phyloP scores from a whole-genome alignment of 2,113 vertebrate genomes.

The Bolborhynchus lineola region DNA sequence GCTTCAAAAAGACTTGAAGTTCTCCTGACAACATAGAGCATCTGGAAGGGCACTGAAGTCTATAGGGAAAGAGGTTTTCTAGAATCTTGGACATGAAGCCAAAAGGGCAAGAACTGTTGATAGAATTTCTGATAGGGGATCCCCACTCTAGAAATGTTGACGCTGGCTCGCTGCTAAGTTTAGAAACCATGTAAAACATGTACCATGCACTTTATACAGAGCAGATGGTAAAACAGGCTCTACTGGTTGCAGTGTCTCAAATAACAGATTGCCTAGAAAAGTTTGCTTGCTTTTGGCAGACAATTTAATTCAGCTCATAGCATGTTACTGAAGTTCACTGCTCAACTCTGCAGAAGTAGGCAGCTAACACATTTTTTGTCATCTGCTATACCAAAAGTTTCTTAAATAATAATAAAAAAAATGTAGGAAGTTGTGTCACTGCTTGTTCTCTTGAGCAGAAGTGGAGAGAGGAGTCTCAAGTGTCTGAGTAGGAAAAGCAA shows the following conservation, averaged over 20 bases:
- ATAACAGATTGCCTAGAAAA: conserved; percentile 70
- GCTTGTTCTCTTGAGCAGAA: background rate
- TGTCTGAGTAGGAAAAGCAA: background rate
- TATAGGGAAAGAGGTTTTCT: background rate
- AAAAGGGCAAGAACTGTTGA: background rate
- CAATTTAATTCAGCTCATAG: background rate
- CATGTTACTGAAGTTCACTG: background rate
- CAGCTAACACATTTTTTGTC: conserved; percentile 40
- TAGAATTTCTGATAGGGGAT: background rate
- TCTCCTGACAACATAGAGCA: background rate
- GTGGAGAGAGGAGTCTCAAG: background rate
- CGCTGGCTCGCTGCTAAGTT: conserved; percentile 2
- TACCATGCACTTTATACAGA: conserved; percentile 27
- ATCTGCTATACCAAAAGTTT: conserved; percentile 27
- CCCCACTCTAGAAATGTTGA: conserved; percentile 18
- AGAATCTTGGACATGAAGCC: background rate
- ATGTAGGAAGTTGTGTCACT: conserved; percentile 9
- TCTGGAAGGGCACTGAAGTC: background rate
- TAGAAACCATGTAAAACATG: background rate
- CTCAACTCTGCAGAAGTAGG: background rate
- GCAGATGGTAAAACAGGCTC: conserved; percentile 63
- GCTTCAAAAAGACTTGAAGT: background rate
- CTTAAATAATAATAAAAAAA: conserved; percentile 1
- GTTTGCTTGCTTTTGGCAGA: conserved; percentile 38
- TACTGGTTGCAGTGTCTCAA: conserved; percentile 59